phyloP scores from a whole-genome alignment of 30 jellyfish, hydroid and myxozoan species.

The Rhopilema esculentum region DNA sequence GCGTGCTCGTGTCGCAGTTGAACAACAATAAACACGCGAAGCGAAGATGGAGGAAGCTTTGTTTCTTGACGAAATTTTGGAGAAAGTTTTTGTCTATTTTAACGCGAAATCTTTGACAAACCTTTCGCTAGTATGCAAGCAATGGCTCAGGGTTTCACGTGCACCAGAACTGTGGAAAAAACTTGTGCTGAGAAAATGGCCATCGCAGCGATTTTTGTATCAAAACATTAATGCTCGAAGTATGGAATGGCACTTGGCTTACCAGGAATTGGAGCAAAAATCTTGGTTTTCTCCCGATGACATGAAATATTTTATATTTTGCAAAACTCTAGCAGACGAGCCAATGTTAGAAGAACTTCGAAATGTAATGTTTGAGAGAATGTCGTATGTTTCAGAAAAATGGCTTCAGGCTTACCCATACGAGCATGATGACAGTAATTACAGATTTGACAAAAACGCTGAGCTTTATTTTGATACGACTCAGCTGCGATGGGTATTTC shows the following conservation, averaged over 20 bases:
- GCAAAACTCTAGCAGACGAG: conserved; percentile 92
- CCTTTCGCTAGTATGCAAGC: conserved; percentile 78
- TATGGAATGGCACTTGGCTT: conserved; percentile 81
- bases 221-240: conserved; percentile 52
- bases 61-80: conserved; percentile 81
- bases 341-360: conserved; percentile 66
- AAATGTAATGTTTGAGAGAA: conserved; percentile 79
- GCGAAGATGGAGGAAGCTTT: conserved; percentile 33
- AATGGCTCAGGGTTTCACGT: conserved; percentile 84
- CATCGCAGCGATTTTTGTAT: conserved; percentile 92
- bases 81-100: conserved; percentile 52
- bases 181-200: conserved; percentile 84
- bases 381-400: conserved; percentile 77
- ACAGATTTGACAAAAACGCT: conserved; percentile 81
- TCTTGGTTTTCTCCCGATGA: conserved; percentile 96
- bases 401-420: conserved; percentile 91
- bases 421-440: conserved; percentile 83
- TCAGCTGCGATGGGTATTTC: conserved; percentile 90
- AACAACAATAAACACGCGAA: conserved; percentile 32
- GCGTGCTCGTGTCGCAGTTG: conserved; percentile 51
- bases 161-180: conserved; percentile 85
- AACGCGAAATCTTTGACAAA: conserved; percentile 48
- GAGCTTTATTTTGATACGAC: conserved; percentile 84
- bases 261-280: conserved; percentile 73
- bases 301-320: conserved; percentile 94